Evolutionary conservation across 2,888 invertebrate genomes (phyloP), one percentile per base, ranked within the genome.

Genomic region (Heliconius ethilla): DNA sequence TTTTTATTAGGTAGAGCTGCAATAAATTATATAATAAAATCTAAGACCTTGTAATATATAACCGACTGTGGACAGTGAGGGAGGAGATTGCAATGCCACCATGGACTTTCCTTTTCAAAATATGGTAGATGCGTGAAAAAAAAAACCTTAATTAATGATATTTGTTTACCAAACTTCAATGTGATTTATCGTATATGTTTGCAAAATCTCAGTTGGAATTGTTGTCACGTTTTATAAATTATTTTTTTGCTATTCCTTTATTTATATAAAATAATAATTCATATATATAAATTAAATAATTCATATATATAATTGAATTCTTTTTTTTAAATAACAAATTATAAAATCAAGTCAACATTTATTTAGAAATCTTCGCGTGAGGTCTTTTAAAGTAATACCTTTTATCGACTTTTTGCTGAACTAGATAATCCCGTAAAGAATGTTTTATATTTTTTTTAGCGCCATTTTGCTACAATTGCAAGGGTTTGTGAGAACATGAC

Each of bases 351-450:
- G 45, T 33, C 29, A 62, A 62, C 11, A 55, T 40, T 62, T n/a
- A 40, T 45, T 45, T 74, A 13, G 40, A 59, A 9, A 59, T 81
- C 77, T 75, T 70, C 79, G 77, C 74, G 74, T 74, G 74, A 40
- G 74, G 74, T 74, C 74, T 27, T 25, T 40, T 62, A n/a, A 62
- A 40, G 37, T 73, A 13, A 40, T 74, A 25, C 72, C 72, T 72
- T 72, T 72, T 37, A 72, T 72, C 72, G 79, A 82, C 81, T 86
- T 85, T 83, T 82, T 81, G 40, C 74, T 80, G 80, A 80, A 69
- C 70, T 51, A 1, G 18, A 13, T 87, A 87, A 89, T 88, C 88
- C 81, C 79, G 78, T 79, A 66, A 84, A 85, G 87, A 87, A 89
- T 89, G 87, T 81, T 82, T 83, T 82, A 40, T 63, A 74, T 51